Evolutionary conservation across 2,113 vertebrate species (phyloP).

Genomic region (Hoplias malabaricus): DNA sequence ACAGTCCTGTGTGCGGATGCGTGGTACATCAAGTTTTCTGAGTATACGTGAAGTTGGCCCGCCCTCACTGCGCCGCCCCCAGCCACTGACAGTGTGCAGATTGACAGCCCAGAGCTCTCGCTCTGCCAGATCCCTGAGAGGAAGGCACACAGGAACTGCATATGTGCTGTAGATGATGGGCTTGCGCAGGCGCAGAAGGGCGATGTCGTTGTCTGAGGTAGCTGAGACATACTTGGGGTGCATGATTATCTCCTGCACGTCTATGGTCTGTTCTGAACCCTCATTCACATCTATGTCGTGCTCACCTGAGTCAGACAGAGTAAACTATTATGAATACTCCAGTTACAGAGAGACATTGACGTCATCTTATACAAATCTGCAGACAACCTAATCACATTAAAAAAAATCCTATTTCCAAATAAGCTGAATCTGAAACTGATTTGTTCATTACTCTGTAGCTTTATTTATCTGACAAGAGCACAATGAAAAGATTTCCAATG

Average conservation of each 20-base stretch:
- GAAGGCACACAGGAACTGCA: conserved; percentile 84
- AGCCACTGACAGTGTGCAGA: conserved; percentile 85
- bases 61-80: conserved; percentile 81
- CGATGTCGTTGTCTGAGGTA: conserved; percentile 82
- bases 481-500: no score
- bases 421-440: no score
- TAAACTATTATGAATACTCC: not conserved
- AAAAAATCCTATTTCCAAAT: no score
- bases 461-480: no score
- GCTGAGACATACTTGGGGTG: conserved; percentile 69
- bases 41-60: conserved; percentile 79
- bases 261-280: conserved; percentile 77
- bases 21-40: conserved; percentile 77
- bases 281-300: conserved; percentile 69
- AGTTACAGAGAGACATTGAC: no score
- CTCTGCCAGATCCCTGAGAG: conserved; percentile 71
- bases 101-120: conserved; percentile 72
- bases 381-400: no score
- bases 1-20: conserved; percentile 83
- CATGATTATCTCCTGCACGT: conserved; percentile 60
- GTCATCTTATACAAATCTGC: not conserved
- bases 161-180: conserved; percentile 71
- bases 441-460: no score
- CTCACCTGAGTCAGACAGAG: conserved; percentile 74
- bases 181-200: conserved; percentile 73